Percentiles rank a stretch among this genome's conserved stretches.
phyloP scores from a whole-genome alignment of 2,113 vertebrate genomes.

The Dromaius novaehollandiae region DNA sequence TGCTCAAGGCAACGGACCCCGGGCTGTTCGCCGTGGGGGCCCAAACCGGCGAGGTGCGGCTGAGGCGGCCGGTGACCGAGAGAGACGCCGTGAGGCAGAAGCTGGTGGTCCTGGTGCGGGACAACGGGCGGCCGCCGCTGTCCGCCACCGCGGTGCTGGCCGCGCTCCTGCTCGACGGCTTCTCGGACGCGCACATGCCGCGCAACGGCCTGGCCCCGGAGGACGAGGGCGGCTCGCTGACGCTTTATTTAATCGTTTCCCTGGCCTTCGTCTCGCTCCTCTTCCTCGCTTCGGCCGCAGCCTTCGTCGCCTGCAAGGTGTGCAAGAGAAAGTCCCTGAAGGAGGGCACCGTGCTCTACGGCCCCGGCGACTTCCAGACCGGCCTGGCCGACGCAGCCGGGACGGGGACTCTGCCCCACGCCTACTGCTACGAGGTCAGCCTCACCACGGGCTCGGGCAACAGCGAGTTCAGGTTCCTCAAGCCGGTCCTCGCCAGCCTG shows the following conservation, averaged over 20 bases:
- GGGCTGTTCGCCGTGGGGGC: constrained; percentile 1
- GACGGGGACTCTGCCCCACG: no score
- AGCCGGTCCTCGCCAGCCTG: background rate
- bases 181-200: background rate
- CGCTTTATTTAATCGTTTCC: background rate
- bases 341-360: constrained; percentile 41
- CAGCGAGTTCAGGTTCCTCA: constrained; percentile 21
- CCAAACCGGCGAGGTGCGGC: constrained; percentile 44
- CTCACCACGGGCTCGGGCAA: background rate
- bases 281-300: background rate
- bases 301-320: background rate
- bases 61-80: background rate
- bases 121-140: background rate
- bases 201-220: background rate
- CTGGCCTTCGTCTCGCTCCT: background rate
- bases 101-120: background rate
- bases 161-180: background rate
- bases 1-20: background rate
- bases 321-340: background rate
- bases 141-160: background rate
- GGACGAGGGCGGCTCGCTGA: background rate
- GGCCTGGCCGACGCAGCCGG: background rate
- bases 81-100: background rate
- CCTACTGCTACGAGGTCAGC: background rate
- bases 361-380: no score